Base-by-base conservation (phyloP, 92 coral and sea anemone species). In the Zoanthus sociatus region DNA sequence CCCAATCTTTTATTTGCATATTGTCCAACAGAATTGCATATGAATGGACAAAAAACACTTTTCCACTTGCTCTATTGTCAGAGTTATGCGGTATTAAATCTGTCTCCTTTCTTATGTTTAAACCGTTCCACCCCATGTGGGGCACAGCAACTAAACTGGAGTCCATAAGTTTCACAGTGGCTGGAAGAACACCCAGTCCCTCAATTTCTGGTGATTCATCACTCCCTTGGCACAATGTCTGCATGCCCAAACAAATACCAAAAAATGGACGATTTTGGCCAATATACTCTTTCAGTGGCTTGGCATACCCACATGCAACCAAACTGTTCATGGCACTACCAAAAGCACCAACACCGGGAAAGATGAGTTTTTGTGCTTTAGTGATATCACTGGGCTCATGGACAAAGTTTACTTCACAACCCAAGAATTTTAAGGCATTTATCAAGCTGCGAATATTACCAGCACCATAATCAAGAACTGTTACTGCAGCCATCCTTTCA, bases 261-360 rank as follows among this genome's bases (percentile, higher is more conserved):
- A 90, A 54, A 58, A 73, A 90, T 56, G 93, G 93, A 14, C 75
- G 82, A 48, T 87, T 77, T 75, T 90, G 93, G 8, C 83, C 61
- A 44, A 90, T 86, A 32, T 90, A 90, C 2, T 68, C 87, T 81
- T 54, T 86, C 51, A 90, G 84, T 46, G 93, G 93, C 53, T 87
- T 73, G 1, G 78, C 93, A 76, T 53, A 90, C 37, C 90, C 88
- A 54, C 76, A 68, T 15, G 78, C 79, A 30, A 31, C 56, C 17
- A 90, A 79, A 21, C 90, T 88, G 16, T 53, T 82, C 93, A 90
- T 90, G 5, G 93, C 93, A 75, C 93, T 90, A 12, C 93, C 93
- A 87, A 90, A 90, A 3, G 93, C 93, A 3, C 93, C 93, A 82
- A 90, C 93, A 73, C 93, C 93, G 31, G 93, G 93, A 64, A 90